These are phyloP conservation scores for Anthoscopus minutus DNA, from an alignment of 2,113 vertebrate species.

Conservation along the genomic window DNA sequence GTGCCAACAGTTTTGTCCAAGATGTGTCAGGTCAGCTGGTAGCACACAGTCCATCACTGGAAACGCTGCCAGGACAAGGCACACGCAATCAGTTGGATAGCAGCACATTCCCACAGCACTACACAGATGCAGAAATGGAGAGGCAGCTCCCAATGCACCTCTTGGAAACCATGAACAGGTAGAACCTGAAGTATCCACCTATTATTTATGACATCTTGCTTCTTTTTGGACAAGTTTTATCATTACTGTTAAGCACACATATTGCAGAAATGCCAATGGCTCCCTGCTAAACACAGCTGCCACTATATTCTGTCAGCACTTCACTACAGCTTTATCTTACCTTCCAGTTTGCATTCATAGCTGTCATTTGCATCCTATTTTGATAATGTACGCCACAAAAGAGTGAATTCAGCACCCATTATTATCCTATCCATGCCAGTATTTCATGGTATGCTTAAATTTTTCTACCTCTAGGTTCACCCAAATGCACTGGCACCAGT, in stretches of 20 bases:
- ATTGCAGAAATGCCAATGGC: neutral
- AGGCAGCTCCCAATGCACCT: neutral
- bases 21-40: neutral
- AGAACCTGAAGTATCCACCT: neutral
- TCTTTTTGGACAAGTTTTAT: neutral
- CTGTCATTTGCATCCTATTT: neutral
- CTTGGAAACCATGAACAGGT: neutral
- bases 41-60: neutral
- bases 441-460: neutral
- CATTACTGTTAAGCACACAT: neutral
- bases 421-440: neutral
- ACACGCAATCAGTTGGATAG: accelerated
- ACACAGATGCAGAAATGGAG: accelerated
- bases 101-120: neutral
- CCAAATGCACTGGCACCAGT: neutral
- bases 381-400: neutral
- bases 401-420: neutral
- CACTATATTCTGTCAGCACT: neutral
- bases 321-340: neutral
- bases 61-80: neutral
- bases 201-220: neutral
- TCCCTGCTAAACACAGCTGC: neutral
- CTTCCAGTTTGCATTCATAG: neutral
- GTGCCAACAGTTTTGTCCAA: neutral
- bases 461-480: neutral